phyloP scores from a whole-genome alignment of 2,113 vertebrate species.

The Tragelaphus imberbis region DNA sequence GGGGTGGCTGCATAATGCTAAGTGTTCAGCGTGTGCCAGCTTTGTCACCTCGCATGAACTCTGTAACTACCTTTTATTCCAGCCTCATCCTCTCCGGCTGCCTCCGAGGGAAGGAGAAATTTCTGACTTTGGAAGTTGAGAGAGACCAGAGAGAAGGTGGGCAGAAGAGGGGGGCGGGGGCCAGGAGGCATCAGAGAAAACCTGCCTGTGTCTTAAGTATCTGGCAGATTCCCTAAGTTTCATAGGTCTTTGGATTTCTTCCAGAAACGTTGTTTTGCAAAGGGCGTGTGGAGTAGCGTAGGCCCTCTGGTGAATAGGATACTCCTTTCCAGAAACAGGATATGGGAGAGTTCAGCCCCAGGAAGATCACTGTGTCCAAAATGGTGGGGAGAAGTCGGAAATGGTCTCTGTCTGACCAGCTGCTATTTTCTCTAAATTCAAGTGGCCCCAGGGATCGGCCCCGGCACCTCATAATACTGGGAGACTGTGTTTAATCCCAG shows the following conservation, averaged over 20 bases:
- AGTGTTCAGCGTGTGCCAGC: conserved; percentile 65
- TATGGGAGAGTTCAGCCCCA: conserved; percentile 18
- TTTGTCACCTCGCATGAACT: conserved; percentile 61
- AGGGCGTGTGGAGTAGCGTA: not conserved
- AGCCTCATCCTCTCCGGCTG: conserved; percentile 48
- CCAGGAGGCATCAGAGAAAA: conserved; percentile 17
- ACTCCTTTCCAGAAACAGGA: conserved; percentile 38
- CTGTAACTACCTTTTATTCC: conserved; percentile 62
- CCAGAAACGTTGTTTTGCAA: conserved; percentile 54
- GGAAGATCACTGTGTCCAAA: conserved; percentile 33
- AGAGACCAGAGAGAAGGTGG: not conserved
- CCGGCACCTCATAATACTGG: conserved; percentile 35
- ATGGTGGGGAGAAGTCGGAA: conserved; percentile 30
- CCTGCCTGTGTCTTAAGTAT: conserved; percentile 39
- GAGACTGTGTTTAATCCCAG: conserved; percentile 31
- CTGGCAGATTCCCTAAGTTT: conserved; percentile 32
- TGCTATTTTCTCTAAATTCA: conserved; percentile 51
- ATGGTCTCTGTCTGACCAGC: conserved; percentile 41
- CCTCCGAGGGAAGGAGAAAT: not conserved
- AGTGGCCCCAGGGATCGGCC: conserved; percentile 36
- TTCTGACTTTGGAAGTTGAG: conserved; percentile 55
- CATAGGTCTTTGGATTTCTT: conserved; percentile 29
- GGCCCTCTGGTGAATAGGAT: not conserved
- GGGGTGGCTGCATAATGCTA: conserved; percentile 69
- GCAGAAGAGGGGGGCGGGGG: not conserved